phyloP scores from a whole-genome alignment of 1,140 invertebrate species.

The Cyrtorhinus lividipennis region DNA sequence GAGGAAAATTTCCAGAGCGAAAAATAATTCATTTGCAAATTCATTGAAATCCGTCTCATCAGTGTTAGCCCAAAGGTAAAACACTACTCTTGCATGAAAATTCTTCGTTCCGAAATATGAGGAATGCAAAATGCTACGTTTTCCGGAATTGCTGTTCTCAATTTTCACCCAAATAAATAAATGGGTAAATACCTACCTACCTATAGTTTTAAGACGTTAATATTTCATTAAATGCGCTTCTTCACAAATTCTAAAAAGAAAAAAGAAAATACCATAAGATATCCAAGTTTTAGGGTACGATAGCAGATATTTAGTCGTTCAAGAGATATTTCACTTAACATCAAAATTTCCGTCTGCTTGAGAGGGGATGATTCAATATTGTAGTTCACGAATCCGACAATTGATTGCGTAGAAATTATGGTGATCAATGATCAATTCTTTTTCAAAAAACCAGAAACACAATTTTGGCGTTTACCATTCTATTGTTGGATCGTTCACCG shows the following conservation, averaged over 20 bases:
- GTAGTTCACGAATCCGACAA: background rate
- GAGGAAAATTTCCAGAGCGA: too few species aligned
- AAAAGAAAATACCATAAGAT: background rate
- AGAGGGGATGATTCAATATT: background rate
- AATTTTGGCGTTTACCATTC: background rate
- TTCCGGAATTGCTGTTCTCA: too few species aligned
- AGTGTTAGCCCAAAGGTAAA: too few species aligned
- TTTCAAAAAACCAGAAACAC: background rate
- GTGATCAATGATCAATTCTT: background rate
- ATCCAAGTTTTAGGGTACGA: background rate
- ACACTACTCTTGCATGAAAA: too few species aligned
- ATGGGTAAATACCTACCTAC: too few species aligned
- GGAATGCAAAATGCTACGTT: too few species aligned
- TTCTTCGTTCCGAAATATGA: too few species aligned
- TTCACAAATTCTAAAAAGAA: background rate
- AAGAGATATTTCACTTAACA: background rate
- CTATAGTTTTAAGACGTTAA: background rate
- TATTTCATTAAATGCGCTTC: background rate
- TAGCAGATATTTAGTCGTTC: background rate
- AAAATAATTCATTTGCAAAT: too few species aligned
- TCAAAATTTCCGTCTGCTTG: background rate
- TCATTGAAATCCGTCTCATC: too few species aligned
- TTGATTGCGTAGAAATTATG: too few species aligned
- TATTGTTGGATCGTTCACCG: background rate
- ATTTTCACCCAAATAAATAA: too few species aligned